These are phyloP conservation scores for Antedon mediterranea DNA, from an alignment of 53 echinoderm and acorn worm species.

Conservation along the genomic window DNA sequence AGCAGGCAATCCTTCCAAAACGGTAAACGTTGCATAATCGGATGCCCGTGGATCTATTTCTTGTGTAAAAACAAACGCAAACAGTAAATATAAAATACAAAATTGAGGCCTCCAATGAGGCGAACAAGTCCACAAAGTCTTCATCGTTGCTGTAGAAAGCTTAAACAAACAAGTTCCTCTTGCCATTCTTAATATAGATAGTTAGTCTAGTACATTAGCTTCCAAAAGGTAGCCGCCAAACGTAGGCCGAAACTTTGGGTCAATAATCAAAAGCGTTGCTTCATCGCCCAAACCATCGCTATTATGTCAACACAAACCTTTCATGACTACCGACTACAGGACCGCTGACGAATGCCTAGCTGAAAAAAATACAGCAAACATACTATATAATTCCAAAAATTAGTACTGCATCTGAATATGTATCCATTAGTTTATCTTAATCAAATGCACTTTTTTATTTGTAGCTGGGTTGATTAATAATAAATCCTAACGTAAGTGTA, in stretches of 20 bases:
- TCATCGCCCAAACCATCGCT: not conserved
- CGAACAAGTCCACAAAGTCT: not conserved
- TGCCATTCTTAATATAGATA: not conserved
- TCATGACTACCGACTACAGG: not conserved
- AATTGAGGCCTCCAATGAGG: not conserved
- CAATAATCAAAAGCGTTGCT: not conserved
- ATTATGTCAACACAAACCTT: not conserved
- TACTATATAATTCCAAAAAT: not conserved
- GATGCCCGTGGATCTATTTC: conserved; percentile 15
- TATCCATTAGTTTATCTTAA: not conserved
- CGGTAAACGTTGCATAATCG: conserved; percentile 23
- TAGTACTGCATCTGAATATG: not conserved
- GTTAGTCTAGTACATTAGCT: not conserved
- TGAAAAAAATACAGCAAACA: not conserved
- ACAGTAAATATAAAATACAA: not conserved
- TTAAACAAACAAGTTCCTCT: not conserved
- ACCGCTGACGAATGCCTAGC: not conserved
- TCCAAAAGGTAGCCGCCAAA: not conserved
- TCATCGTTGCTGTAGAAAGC: not conserved
- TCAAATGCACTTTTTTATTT: not conserved
- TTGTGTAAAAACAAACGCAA: not conserved
- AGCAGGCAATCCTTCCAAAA: conserved; percentile 71
- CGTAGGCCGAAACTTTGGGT: not conserved
- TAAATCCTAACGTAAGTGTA: not conserved
- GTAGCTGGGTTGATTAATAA: not conserved